A percentile compares a stretch with the other conserved stretches of the same genome.
These are phyloP conservation scores for Tetranychus truncatus DNA, from an alignment of 2,888 invertebrate species.

Conservation along the genomic window DNA sequence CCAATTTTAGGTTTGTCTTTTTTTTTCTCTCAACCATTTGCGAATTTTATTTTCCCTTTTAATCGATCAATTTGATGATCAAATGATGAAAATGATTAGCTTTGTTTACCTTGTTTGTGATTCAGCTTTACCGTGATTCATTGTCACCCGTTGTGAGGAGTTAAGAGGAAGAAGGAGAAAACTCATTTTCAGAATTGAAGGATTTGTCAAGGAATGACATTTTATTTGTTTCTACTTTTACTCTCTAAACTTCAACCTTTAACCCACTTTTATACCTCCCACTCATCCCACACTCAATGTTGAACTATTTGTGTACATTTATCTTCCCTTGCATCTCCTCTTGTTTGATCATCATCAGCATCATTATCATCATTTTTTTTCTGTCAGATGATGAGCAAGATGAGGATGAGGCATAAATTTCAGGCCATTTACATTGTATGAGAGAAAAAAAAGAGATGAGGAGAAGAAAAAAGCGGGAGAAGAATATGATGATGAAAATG, in stretches of 20 bases:
- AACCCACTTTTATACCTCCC: no score
- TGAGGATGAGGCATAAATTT: constrained; percentile 9
- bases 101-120: no score
- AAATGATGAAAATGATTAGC: not conserved
- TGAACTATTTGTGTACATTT: no score
- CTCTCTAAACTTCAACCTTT: no score
- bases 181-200: no score
- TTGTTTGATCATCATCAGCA: not conserved
- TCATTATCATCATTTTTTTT: not conserved
- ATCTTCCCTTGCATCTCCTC: not conserved
- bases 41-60: no score
- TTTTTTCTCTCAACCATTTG: no score
- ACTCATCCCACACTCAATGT: no score
- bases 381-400: not conserved
- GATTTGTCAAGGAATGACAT: not conserved
- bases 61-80: not conserved
- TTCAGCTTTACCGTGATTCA: not conserved
- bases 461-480: constrained; percentile 72
- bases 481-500: constrained; percentile 45
- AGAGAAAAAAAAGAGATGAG: constrained; percentile 45
- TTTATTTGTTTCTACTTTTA: not conserved
- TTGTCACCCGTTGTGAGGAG: not conserved
- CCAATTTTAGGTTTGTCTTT: no score
- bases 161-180: no score
- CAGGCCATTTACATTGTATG: constrained; percentile 9